Evolutionary conservation across 2,113 vertebrate species (phyloP).

Genomic region (Xyliphius kryptos): DNA sequence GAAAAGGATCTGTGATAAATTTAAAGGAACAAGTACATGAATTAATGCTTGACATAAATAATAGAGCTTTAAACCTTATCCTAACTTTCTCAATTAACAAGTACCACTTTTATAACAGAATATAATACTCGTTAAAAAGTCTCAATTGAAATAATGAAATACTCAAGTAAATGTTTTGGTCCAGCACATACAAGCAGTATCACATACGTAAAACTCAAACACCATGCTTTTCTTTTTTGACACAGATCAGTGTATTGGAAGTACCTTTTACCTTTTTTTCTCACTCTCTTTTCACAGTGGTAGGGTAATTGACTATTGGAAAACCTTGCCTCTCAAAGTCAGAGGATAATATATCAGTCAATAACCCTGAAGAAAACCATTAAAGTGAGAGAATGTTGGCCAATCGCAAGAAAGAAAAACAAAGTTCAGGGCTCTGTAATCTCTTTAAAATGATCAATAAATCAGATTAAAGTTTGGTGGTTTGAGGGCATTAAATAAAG

Average conservation of each 20-base stretch:
- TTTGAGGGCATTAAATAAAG: slow-evolving; percentile 37
- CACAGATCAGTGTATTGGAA: slow-evolving; percentile 1
- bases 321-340: slow-evolving; percentile 47
- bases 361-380: slow-evolving; percentile 46
- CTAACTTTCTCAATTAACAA: too few relatives aligned
- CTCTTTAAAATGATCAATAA: slow-evolving; percentile 46
- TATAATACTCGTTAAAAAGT: too few relatives aligned
- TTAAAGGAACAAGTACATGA: too few relatives aligned
- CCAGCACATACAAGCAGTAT: too few relatives aligned
- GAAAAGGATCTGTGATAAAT: too few relatives aligned
- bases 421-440: slow-evolving; percentile 46
- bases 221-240: too few relatives aligned
- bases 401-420: slow-evolving; percentile 42
- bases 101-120: too few relatives aligned
- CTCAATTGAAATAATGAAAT: too few relatives aligned
- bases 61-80: too few relatives aligned
- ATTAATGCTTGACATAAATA: too few relatives aligned
- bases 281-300: slow-evolving; percentile 33
- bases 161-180: too few relatives aligned
- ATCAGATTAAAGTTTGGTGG: slow-evolving; percentile 42
- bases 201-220: too few relatives aligned
- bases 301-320: slow-evolving; percentile 44
- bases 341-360: slow-evolving; percentile 49
- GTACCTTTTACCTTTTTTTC: slow-evolving; percentile 17
- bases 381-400: slow-evolving; percentile 38